phyloP scores from a whole-genome alignment of 35 echinoderm and acorn worm species.

The Acanthaster planci region DNA sequence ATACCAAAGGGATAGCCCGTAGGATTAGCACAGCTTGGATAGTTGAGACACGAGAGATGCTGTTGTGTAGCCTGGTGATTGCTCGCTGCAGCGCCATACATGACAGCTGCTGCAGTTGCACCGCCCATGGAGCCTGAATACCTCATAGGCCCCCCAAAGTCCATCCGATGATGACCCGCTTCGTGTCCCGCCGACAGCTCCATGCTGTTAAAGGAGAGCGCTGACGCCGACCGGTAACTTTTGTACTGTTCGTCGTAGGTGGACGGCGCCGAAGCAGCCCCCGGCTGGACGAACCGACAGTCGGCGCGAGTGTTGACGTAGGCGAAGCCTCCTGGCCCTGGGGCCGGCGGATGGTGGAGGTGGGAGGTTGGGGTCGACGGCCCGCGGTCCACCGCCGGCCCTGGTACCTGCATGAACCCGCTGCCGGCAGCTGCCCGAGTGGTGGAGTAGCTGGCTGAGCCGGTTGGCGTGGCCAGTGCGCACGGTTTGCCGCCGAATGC shows the following conservation, averaged over 20 bases:
- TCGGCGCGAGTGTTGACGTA: not conserved
- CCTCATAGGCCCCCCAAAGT: not conserved
- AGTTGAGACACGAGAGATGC: slow-evolving; percentile 18
- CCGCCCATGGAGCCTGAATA: not conserved
- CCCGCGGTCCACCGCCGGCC: not conserved
- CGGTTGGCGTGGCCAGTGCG: not conserved
- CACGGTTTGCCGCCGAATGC: slow-evolving; percentile 3
- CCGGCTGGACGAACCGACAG: slow-evolving; percentile 12
- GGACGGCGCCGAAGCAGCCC: not conserved
- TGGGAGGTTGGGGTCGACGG: slow-evolving; percentile 10
- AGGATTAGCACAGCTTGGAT: slow-evolving; percentile 22
- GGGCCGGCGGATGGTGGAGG: not conserved
- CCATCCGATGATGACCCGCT: slow-evolving; percentile 8
- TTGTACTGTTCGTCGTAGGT: slow-evolving; percentile 17
- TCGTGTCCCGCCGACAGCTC: not conserved
- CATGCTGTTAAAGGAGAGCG: slow-evolving; percentile 21
- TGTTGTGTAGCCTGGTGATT: slow-evolving; percentile 8
- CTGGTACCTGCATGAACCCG: slow-evolving; percentile 21
- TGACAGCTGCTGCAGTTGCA: slow-evolving; percentile 8
- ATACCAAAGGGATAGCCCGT: slow-evolving; percentile 3
- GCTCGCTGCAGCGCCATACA: slow-evolving; percentile 1
- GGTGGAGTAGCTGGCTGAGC: not conserved
- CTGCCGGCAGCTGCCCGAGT: not conserved
- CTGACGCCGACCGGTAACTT: slow-evolving; percentile 2
- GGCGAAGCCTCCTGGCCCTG: not conserved